phyloP scores from a whole-genome alignment of 2,797 vertebrate species.

The Philypnodon macrostomus region DNA sequence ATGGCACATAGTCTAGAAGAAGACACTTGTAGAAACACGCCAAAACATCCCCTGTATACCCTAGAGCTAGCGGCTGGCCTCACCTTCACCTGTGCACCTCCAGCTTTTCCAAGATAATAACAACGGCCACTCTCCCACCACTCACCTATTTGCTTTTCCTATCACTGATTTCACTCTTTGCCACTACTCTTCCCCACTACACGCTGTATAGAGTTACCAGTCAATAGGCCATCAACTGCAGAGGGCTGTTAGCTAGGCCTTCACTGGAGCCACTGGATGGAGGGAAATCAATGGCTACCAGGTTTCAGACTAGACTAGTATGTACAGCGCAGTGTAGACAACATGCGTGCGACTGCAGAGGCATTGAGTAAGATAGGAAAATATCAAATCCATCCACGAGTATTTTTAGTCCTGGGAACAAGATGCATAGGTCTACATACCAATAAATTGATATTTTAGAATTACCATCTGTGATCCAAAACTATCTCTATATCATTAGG shows the following conservation, averaged over 20 bases:
- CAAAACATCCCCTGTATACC: conserved; percentile 30
- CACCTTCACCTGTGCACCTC: conserved; percentile 69
- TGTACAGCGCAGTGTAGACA: not conserved
- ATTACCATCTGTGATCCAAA: too few relatives aligned
- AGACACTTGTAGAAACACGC: conserved; percentile 18
- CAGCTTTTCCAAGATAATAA: conserved; percentile 63
- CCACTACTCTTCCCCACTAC: conserved; percentile 55
- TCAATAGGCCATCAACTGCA: conserved; percentile 58
- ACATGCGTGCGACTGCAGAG: conserved; percentile 10
- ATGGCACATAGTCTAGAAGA: not conserved
- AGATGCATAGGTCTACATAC: too few relatives aligned
- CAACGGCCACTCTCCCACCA: conserved; percentile 58
- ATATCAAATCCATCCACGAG: not conserved
- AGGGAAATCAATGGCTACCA: conserved; percentile 52
- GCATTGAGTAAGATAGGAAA: not conserved
- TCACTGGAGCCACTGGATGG: conserved; percentile 47
- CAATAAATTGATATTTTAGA: too few relatives aligned
- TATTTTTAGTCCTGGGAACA: too few relatives aligned
- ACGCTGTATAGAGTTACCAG: conserved; percentile 60
- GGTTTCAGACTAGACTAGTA: conserved; percentile 39
- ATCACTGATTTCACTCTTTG: conserved; percentile 49
- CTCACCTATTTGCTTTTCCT: conserved; percentile 65
- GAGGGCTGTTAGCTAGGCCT: conserved; percentile 43
- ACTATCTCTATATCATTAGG: too few relatives aligned
- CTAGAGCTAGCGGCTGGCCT: conserved; percentile 54